Conservation (phyloP, 2,113 vertebrate genomes). For the Coracopsis vasa region DNA sequence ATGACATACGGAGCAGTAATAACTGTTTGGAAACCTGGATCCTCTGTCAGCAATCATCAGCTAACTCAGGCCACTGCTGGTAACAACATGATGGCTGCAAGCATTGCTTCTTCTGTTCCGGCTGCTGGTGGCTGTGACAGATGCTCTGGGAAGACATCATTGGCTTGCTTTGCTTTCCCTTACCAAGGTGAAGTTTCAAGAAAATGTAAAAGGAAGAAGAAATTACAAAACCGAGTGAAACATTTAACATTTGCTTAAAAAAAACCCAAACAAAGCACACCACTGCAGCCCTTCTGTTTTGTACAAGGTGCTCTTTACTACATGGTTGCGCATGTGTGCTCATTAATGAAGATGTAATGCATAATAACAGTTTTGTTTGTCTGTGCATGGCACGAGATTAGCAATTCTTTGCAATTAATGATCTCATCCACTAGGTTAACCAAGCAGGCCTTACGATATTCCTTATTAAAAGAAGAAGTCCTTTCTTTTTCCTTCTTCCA, state of each 20-base stretch:
- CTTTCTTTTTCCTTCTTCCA: conserved; percentile 73
- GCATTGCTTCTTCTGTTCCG: not conserved
- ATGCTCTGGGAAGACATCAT: not conserved
- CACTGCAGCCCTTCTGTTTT: not conserved
- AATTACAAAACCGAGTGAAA: not conserved
- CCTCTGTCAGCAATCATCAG: not conserved
- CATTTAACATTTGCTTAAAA: not conserved
- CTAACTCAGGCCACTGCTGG: not conserved
- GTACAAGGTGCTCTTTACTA: not conserved
- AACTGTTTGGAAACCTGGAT: not conserved
- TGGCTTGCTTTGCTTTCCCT: not conserved
- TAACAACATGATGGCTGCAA: conserved; percentile 8
- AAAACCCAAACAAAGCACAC: rapidly evolving
- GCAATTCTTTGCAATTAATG: conserved; percentile 21
- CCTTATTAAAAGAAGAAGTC: conserved; percentile 77
- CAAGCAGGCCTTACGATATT: conserved; percentile 70
- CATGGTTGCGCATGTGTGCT: not conserved
- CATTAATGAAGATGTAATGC: not conserved
- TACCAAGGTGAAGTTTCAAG: not conserved
- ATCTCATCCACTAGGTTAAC: conserved; percentile 71
- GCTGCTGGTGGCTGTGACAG: not conserved
- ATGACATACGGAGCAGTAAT: not conserved
- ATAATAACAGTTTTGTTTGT: not conserved
- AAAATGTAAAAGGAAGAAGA: not conserved
- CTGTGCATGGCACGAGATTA: not conserved